phyloP scores from a whole-genome alignment of 2,797 vertebrate genomes.

The Mormyrus hasselquistii region DNA sequence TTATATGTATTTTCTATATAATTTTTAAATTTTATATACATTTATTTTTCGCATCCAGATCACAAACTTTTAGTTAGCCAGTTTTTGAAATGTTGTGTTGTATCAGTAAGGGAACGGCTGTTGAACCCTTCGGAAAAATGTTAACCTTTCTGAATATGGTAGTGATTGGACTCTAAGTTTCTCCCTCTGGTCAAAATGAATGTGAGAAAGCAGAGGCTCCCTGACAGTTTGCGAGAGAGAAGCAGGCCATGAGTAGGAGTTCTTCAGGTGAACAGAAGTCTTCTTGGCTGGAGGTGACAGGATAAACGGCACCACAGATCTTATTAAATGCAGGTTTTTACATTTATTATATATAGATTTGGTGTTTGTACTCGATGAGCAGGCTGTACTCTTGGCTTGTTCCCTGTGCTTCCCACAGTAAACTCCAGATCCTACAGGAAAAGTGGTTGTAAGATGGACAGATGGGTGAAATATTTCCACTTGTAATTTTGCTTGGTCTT shows the following conservation, averaged over 20 bases:
- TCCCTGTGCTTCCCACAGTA: not conserved
- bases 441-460: not conserved
- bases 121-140: not conserved
- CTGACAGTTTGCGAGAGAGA: not conserved
- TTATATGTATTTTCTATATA: not conserved
- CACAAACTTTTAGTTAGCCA: not conserved
- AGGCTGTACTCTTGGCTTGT: not conserved
- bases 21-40: not conserved
- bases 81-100: not conserved
- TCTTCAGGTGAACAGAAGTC: not conserved
- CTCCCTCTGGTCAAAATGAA: not conserved
- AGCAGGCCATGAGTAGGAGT: not conserved
- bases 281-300: not conserved
- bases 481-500: not conserved
- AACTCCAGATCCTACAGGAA: not conserved
- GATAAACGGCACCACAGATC: not conserved
- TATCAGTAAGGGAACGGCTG: not conserved
- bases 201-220: not conserved
- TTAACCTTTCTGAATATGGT: not conserved
- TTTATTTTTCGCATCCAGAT: not conserved
- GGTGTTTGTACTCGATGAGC: not conserved
- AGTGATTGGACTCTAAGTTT: not conserved
- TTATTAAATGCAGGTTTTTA: not conserved
- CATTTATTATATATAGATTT: not conserved
- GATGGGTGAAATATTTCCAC: not conserved